These are phyloP conservation scores for Hiodon alosoides DNA, from an alignment of 2,113 vertebrate genomes.

Conservation along the genomic window DNA sequence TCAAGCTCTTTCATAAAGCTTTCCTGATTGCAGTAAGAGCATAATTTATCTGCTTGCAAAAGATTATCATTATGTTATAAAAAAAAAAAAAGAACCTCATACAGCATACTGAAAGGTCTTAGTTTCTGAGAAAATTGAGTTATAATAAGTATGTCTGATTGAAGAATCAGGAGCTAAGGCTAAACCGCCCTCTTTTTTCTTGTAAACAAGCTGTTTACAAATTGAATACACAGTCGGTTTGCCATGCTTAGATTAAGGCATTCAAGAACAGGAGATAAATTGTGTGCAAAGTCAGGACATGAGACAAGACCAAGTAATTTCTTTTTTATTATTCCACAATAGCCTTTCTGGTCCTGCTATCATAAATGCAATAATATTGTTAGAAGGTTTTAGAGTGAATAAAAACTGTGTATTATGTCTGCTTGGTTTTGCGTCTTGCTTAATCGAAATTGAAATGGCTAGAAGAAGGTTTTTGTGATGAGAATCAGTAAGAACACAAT, in stretches of 20 bases:
- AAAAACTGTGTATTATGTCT: not conserved
- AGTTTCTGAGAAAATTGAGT: not conserved
- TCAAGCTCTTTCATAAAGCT: not conserved
- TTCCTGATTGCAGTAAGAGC: not conserved
- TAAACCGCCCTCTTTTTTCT: not conserved
- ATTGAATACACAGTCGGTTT: not conserved
- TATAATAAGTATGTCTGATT: not conserved
- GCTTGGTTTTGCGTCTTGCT: not conserved
- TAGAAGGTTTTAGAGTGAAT: not conserved
- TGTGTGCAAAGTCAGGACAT: not conserved
- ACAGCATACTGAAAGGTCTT: no score
- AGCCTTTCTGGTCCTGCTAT: not conserved
- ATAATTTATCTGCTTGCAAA: constrained; percentile 10
- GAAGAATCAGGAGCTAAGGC: not conserved
- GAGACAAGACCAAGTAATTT: not conserved
- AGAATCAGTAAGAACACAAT: no score
- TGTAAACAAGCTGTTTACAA: not conserved
- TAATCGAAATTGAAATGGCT: no score
- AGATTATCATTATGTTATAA: constrained; percentile 12
- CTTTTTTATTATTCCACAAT: not conserved
- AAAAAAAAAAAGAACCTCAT: no score
- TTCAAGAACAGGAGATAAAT: not conserved
- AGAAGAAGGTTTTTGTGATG: no score
- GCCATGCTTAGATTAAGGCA: not conserved
- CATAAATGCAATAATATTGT: not conserved